These are phyloP conservation scores for Aplochiton taeniatus DNA, from an alignment of 2,797 vertebrate genomes.

Conservation along the genomic window DNA sequence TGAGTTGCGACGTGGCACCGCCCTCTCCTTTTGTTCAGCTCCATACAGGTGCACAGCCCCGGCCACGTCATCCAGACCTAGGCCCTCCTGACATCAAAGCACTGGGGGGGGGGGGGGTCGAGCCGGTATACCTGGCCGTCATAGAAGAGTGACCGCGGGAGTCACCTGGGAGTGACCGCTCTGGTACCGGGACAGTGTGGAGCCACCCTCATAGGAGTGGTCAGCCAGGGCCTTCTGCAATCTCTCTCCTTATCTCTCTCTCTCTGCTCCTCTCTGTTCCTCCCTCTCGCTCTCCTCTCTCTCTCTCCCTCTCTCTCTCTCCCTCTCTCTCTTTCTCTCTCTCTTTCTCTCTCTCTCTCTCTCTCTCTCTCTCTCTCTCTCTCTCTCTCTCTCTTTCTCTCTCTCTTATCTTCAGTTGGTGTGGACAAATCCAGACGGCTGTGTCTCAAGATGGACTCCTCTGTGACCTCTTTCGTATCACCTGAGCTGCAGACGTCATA, in stretches of 20 bases:
- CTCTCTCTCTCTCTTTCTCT: neutral
- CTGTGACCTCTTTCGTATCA: too few relatives aligned
- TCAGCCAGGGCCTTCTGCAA: slow-evolving; percentile 52
- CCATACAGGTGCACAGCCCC: slow-evolving; percentile 55
- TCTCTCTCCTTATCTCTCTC: neutral
- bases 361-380: neutral
- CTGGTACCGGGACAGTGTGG: slow-evolving; percentile 50
- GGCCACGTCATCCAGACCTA: slow-evolving; percentile 40
- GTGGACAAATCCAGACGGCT: too few relatives aligned
- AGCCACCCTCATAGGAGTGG: slow-evolving; percentile 58
- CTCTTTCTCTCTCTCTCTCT: neutral
- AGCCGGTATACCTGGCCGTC: slow-evolving; percentile 58
- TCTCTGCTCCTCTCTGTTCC: neutral
- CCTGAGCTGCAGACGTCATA: slow-evolving; percentile 23
- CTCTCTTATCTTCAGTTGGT: too few relatives aligned
- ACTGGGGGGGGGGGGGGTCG: slow-evolving; percentile 33
- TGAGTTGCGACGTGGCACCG: slow-evolving; percentile 26
- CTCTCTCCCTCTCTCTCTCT: neutral
- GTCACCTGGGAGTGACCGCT: slow-evolving; percentile 22
- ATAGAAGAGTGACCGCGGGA: slow-evolving; percentile 65
- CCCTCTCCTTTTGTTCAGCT: slow-evolving; percentile 36
- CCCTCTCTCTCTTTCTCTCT: neutral
- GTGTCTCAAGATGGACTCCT: too few relatives aligned
- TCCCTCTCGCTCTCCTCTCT: neutral
- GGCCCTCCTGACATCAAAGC: slow-evolving; percentile 66